phyloP scores from a whole-genome alignment of 1,140 invertebrate species.

The Aphelenchoides besseyi region DNA sequence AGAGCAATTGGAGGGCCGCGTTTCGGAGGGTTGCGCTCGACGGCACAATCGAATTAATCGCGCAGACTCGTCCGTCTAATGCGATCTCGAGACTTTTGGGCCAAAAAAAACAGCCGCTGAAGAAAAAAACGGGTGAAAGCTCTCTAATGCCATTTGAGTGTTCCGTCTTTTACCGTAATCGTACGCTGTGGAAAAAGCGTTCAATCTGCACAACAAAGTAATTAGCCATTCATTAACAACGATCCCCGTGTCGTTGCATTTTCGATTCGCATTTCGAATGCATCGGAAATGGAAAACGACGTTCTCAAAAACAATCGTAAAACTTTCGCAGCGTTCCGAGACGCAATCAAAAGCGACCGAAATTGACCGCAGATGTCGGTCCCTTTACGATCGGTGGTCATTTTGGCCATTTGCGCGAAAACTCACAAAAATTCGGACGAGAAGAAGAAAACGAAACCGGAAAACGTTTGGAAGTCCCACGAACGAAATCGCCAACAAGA shows the following conservation, averaged over 20 bases:
- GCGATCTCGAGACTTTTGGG: not conserved
- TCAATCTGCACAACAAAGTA: too few species aligned
- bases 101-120: not conserved
- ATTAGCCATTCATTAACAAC: too few species aligned
- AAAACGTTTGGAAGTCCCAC: not conserved
- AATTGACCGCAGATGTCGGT: not conserved
- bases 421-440: slow-evolving; percentile 3
- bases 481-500: too few species aligned
- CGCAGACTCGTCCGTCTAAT: not conserved
- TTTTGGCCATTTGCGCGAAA: not conserved
- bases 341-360: not conserved
- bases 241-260: too few species aligned
- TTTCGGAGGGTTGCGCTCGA: not conserved
- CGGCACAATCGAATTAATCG: not conserved
- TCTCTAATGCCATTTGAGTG: too few species aligned
- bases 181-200: too few species aligned
- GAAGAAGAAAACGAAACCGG: not conserved
- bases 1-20: not conserved
- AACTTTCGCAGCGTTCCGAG: not conserved
- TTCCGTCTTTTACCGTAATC: too few species aligned
- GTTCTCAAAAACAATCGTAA: too few species aligned
- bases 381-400: not conserved
- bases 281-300: too few species aligned
- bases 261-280: too few species aligned
- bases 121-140: too few species aligned